Evolutionary conservation across 2,888 invertebrate species (phyloP), one percentile per base, ranked within the genome.

Genomic region (Ophraella communa): DNA sequence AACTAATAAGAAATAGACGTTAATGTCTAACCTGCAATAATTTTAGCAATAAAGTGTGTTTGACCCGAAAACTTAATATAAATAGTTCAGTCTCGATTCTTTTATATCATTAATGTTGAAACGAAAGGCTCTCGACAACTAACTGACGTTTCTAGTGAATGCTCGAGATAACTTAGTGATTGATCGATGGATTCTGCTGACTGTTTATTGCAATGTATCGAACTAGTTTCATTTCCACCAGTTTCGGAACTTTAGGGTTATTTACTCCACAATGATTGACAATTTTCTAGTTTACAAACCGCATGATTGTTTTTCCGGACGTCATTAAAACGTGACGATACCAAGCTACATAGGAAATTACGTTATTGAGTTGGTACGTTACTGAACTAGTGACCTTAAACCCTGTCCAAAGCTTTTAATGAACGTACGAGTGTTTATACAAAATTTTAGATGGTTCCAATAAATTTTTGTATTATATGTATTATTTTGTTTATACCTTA

Each of bases 91-190:
- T 33, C 33, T 4, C 39, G 20, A 23, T 23, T n/a, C 3, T 20
- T 11, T 3, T 10, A 21, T 18, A 74, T 73, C 74, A 73, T 69
- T 63, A 65, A 76, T 68, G 67, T 73, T 70, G 71, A 71, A 17
- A 66, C 73, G 75, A 74, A 76, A 78, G 73, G 74, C 73, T 66
- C 62, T 67, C 66, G 75, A 74, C 76, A 75, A 73, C 72, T 76
- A 77, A 78, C 70, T 78, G 77, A 77, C 78, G 76, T 75, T 70
- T 71, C 73, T 68, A 72, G 70, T 71, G 77, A 76, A 77, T 76
- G 77, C 74, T 76, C 74, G 71, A 75, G 74, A 78, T 76, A 73
- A 75, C 75, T 49, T 58, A 20, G n/a, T 77, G 78, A 79, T 78
- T 78, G 79, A 79, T 79, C 76, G 78, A 78, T 78, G 77, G 76